Evolutionary conservation across 2,113 vertebrate species (phyloP), one percentile per base, ranked within the genome.

Genomic region (Isichthys henryi): DNA sequence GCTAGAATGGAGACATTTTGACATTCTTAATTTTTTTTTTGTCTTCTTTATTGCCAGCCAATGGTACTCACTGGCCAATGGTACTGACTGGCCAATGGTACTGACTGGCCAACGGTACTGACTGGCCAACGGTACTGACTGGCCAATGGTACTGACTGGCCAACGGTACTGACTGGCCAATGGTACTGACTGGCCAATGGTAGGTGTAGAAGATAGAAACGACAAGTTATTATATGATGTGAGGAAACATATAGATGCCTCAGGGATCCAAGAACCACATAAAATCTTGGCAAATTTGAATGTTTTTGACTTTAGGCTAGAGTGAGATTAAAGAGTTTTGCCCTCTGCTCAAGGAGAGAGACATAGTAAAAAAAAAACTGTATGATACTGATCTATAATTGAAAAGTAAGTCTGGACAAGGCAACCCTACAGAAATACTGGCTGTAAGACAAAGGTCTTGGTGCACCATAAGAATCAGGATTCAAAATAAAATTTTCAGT

Each of bases 321-420:
- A 48, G 7, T 84, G 82, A n/a, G 82, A 84, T 84, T 48, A 84
- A 84, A 48, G 82, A 84, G 45, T 84, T 84, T 84, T 84, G 45
- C 45, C 82, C 82, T 84, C 82, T 84, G 10, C 45, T 84, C 45
- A 84, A 84, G 45, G 82, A 84, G 7, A 83, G 45, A 21, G 43
- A 45, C 39, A 46, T n/a, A 9, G 11, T 45, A 7, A 39, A 23
- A 58, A 56, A 19, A 39, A 83, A 9, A 43, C 43, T 21, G 19
- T 56, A 56, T 6, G 82, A 84, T 84, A 84, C 43, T 84, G 45
- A 84, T 84, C 82, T 84, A 84, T 84, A 84, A 84, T 84, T 84
- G 82, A 84, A 84, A 84, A 45, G 21, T 84, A 84, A 21, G 82
- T 84, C 21, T 84, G 82, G 21, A 46, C 48, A 84, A 84, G 82